phyloP scores from a whole-genome alignment of 1,140 invertebrate genomes.

The Brachionus calyciflorus region DNA sequence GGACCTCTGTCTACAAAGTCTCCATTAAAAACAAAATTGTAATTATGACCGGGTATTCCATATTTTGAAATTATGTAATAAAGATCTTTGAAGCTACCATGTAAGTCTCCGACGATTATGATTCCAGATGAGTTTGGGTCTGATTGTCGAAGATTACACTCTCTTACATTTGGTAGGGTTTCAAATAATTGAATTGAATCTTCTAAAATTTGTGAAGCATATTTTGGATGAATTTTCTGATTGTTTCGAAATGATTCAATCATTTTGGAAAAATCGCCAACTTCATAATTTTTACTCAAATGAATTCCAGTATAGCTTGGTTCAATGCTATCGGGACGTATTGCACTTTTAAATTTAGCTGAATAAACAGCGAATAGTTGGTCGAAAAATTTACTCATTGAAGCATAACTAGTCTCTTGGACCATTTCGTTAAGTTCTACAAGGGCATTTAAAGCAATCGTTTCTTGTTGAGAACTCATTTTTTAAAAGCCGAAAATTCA shows the following conservation, averaged over 20 bases:
- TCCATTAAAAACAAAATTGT: constrained; percentile 42
- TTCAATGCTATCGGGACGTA: not conserved
- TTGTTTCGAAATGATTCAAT: constrained; percentile 21
- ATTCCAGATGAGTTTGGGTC: not conserved
- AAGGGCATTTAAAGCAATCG: not conserved
- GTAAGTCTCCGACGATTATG: constrained; percentile 40
- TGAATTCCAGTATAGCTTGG: not conserved
- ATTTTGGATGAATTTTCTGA: not conserved
- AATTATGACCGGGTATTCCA: constrained; percentile 11
- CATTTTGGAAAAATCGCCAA: not conserved
- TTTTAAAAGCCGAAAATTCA: not conserved
- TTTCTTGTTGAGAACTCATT: not conserved
- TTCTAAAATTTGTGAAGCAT: constrained; percentile 1
- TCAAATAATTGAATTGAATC: not conserved
- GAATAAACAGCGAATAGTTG: not conserved
- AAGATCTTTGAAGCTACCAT: constrained; percentile 36
- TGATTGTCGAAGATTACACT: not conserved
- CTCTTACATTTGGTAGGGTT: not conserved
- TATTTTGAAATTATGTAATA: constrained; percentile 13
- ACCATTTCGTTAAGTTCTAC: not conserved
- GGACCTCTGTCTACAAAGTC: constrained; percentile 36
- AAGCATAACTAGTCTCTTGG: not conserved
- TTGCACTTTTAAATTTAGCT: not conserved
- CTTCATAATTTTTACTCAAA: not conserved
- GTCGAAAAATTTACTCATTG: not conserved